phyloP scores from a whole-genome alignment of 2,888 invertebrate species.

The Atherix ibis region DNA sequence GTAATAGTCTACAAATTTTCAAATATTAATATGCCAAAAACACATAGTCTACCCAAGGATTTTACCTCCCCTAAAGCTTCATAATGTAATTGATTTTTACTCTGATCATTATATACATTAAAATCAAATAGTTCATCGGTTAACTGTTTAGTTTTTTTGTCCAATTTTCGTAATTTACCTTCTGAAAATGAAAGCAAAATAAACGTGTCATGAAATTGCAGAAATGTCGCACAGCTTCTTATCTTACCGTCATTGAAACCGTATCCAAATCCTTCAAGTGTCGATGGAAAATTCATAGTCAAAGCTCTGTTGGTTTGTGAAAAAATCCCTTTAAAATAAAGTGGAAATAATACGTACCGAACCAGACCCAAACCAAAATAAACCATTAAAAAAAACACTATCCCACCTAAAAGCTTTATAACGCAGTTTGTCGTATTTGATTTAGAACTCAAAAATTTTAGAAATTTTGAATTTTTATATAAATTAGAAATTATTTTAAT shows the following conservation, averaged over 20 bases:
- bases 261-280: slow-evolving; percentile 36
- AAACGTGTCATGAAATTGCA: background rate
- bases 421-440: too few species aligned
- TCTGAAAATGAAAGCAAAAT: slow-evolving; percentile 28
- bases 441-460: too few species aligned
- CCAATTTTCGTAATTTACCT: slow-evolving; percentile 46
- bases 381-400: too few species aligned
- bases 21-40: background rate
- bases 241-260: slow-evolving; percentile 37
- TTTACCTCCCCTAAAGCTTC: slow-evolving; percentile 51
- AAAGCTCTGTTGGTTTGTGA: too few species aligned
- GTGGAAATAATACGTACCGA: too few species aligned
- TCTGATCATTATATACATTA: slow-evolving; percentile 41
- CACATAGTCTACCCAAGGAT: slow-evolving; percentile 1
- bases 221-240: background rate
- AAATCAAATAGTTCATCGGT: slow-evolving; percentile 46
- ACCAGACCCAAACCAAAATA: too few species aligned
- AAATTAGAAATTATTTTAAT: too few species aligned
- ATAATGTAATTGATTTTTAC: slow-evolving; percentile 53
- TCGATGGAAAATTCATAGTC: too few species aligned
- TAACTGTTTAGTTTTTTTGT: slow-evolving; percentile 34
- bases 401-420: too few species aligned
- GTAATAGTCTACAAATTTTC: slow-evolving; percentile 38
- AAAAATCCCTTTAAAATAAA: too few species aligned
- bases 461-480: too few species aligned